Evolutionary conservation across 2,797 vertebrate species (phyloP), one percentile per base, ranked within the genome.

Genomic region (Pyrrhura leucotis): DNA sequence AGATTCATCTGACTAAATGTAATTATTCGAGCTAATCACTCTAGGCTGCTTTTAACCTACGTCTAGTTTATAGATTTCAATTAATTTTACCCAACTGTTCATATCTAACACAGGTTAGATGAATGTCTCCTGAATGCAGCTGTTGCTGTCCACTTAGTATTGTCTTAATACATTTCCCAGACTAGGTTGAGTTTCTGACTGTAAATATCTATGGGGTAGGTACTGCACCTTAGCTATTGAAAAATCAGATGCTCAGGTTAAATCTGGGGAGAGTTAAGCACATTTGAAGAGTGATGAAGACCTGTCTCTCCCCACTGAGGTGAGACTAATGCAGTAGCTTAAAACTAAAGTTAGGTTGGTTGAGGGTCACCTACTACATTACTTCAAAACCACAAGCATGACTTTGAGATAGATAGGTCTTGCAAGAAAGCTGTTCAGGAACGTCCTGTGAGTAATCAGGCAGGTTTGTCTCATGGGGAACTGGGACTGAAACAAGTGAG

Each of bases 11-110:
- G 72, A 68, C 42, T 75, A 86, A 75, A 81, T 65, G 77, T 91
- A 88, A 93, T 96, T 94, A 88, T 90, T 93, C 84, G 53, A 93
- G 62, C 58, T 94, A 81, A 88, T 94, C 68, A 61, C 74, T 85
- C 65, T 44, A 80, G 85, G 48, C 44, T 77, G 31, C 44, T 86
- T 88, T 93, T 90, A 88, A 90, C 45, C 66, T 94, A n/a, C 68
- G 86, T 75, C 66, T 88, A 47, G 23, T 68, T 90, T 78, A 74
- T 78, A 84, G 81, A 75, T 84, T 68, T 91, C 50, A 68, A 48
- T 90, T 93, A 74, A 75, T 95, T 83, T 84, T 84, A 81, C 71
- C 26, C 58, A 84, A 25, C 31, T 78, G 45, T 65, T 66, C 48
- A 12, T 75, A 58, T 68, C 50, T 53, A 53, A 53, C 58, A 15